Conservation (phyloP, 2,888 invertebrate genomes). For the Trachelus stipa region DNA sequence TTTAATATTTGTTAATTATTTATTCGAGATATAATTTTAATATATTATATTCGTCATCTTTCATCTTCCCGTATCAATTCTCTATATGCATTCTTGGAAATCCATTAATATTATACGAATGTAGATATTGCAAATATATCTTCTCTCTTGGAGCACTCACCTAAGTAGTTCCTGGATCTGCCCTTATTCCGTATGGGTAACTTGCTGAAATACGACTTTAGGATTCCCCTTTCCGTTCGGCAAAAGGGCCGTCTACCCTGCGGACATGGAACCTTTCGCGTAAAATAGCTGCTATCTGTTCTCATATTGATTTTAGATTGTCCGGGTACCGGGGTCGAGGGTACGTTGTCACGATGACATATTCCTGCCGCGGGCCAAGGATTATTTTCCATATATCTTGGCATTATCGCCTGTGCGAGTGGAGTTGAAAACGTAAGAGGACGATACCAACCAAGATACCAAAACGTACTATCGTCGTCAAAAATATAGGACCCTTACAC, state of each 20-base stretch:
- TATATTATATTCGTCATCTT: neutral
- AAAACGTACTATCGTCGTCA: neutral
- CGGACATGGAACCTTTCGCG: conserved; percentile 2
- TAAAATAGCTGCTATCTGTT: conserved; percentile 30
- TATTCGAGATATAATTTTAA: neutral
- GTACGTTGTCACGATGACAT: conserved; percentile 29
- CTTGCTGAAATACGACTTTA: neutral
- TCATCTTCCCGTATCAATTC: neutral
- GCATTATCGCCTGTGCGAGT: conserved; percentile 8
- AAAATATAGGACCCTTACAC: neutral
- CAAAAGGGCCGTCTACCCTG: neutral
- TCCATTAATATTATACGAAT: neutral
- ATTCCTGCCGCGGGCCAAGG: conserved; percentile 26
- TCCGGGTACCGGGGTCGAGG: conserved; percentile 6
- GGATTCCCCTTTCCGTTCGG: neutral
- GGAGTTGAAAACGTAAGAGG: neutral
- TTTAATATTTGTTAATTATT: no score
- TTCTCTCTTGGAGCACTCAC: neutral
- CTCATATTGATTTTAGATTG: conserved; percentile 34
- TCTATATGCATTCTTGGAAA: neutral
- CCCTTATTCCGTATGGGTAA: neutral
- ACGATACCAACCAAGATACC: neutral
- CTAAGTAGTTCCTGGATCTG: neutral
- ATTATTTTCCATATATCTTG: conserved; percentile 31
- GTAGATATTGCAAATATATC: neutral